Conservation (phyloP, 2,888 invertebrate species). For the Tachina lurida region DNA sequence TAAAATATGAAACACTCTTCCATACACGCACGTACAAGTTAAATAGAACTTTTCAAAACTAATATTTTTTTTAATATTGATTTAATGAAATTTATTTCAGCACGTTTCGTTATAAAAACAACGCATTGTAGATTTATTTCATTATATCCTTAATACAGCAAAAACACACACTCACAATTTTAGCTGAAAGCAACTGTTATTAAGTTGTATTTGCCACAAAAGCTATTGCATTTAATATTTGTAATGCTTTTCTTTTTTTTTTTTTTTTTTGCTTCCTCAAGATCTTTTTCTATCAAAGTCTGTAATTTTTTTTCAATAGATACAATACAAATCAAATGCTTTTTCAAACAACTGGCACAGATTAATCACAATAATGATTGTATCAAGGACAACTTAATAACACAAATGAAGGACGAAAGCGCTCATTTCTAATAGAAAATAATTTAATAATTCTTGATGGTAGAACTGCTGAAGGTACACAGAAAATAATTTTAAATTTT, state of each 20-base stretch:
- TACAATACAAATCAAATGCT: neutral
- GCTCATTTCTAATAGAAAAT: too few species aligned
- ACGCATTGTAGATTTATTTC: neutral
- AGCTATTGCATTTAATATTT: neutral
- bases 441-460: too few species aligned
- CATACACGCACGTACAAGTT: too few species aligned
- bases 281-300: too few species aligned
- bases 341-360: neutral
- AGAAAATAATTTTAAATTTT: too few species aligned
- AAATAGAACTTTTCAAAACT: too few species aligned
- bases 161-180: neutral
- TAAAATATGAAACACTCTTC: too few species aligned
- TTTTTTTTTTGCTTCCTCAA: neutral
- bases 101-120: neutral
- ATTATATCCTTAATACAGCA: neutral
- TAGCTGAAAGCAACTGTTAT: neutral
- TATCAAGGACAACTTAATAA: neutral
- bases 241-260: neutral
- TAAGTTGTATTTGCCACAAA: neutral
- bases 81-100: too few species aligned
- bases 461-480: too few species aligned
- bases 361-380: neutral
- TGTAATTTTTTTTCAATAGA: too few species aligned
- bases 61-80: too few species aligned
- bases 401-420: too few species aligned